These are phyloP conservation scores for Peromyscus nudipes DNA, from an alignment of 2,797 vertebrate genomes.

Conservation along the genomic window DNA sequence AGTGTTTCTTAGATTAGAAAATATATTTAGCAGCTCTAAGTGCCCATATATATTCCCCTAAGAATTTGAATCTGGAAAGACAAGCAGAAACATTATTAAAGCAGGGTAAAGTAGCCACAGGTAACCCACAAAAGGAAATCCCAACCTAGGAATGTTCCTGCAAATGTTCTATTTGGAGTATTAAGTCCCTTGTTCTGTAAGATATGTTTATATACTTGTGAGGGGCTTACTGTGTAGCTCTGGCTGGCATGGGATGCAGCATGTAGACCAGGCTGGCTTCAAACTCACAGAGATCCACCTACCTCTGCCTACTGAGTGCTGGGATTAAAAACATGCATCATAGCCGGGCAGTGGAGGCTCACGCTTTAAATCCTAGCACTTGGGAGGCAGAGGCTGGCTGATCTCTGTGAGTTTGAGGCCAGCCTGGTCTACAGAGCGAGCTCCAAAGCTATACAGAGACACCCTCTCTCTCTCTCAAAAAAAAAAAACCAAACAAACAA, in stretches of 20 bases:
- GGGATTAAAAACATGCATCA: not conserved
- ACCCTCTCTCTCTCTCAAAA: too few relatives aligned
- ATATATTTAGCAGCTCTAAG: slow-evolving; percentile 15
- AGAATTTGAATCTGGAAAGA: slow-evolving; percentile 20
- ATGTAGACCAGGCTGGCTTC: not conserved
- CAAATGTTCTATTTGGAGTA: slow-evolving; percentile 29
- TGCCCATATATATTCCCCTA: slow-evolving; percentile 1
- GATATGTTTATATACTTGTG: not conserved
- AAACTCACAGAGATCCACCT: not conserved
- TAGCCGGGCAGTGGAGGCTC: too few relatives aligned
- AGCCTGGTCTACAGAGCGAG: too few relatives aligned
- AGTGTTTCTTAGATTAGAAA: not conserved
- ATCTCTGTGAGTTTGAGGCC: too few relatives aligned
- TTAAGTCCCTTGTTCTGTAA: slow-evolving; percentile 29
- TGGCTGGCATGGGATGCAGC: not conserved
- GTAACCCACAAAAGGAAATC: not conserved
- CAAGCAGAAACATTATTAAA: not conserved
- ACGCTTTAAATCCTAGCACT: too few relatives aligned
- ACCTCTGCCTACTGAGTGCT: not conserved
- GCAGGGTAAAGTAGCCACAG: too few relatives aligned
- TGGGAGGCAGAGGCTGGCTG: too few relatives aligned
- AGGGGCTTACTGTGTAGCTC: not conserved
- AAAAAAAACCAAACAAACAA: too few relatives aligned
- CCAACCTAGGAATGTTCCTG: not conserved
- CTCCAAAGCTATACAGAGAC: too few relatives aligned